Evolutionary conservation across 2,113 vertebrate species (phyloP), one percentile per base, ranked within the genome.

Genomic region (Copsychus sechellarum): DNA sequence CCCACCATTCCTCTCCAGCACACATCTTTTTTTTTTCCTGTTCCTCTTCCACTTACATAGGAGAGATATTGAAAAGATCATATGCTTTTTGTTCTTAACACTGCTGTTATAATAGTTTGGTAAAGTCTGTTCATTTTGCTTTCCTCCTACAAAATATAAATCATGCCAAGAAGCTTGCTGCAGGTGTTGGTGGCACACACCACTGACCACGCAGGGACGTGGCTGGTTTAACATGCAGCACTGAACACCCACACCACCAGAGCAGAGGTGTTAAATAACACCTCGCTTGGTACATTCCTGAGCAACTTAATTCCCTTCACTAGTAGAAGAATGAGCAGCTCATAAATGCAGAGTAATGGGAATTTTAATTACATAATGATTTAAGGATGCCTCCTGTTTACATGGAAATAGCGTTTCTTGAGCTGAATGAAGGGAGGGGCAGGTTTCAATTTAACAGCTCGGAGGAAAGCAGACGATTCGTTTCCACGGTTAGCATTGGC

Each of bases 281-380:
- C 51, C 82, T 74, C 76, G 22, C 72, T 67, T 24, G 21, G 56
- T n/a, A 36, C 60, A 13, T 47, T 78, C 90, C 33, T 31, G 14
- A 48, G 79, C 60, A 86, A 64, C 81, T 74, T 31, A 69, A 73
- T 84, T 93, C 61, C 85, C 65, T 81, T 74, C 62, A 26, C 48
- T 43, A 45, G 72, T 4, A 50, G 24, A 51, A 81, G 60, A 86
- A 79, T 31, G 34, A 90, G 47, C 73, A 85, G 69, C 60, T 81
- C 64, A 74, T 57, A 92, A 90, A 82, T 71, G 90, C 66, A 86
- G 76, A 91, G 92, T 74, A 91, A 87, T 71, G 80, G 78, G 76
- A 91, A 88, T 92, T 92, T 89, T 95, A 96, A 94, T 95, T 85
- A 93, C 2, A 3, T 54, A 64, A 79, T 71, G 81, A 64, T 82